phyloP scores from a whole-genome alignment of 2,113 vertebrate genomes.

The Spilogale gracilis region DNA sequence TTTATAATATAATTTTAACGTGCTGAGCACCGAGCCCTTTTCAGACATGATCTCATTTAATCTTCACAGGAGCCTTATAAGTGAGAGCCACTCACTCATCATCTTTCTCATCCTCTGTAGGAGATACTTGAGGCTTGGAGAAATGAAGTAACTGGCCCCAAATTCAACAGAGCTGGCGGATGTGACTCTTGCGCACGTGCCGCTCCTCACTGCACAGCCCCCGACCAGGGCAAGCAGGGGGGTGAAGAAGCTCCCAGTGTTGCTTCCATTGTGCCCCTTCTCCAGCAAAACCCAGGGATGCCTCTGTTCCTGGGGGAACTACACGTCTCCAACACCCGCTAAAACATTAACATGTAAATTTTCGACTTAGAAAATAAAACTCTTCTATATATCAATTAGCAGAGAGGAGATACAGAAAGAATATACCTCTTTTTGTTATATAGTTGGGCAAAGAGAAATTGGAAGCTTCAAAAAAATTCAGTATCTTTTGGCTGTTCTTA shows the following conservation, averaged over 20 bases:
- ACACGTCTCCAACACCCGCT: background rate
- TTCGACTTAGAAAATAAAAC: background rate
- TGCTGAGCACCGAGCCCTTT: no score
- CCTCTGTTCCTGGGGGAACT: background rate
- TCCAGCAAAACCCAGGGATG: no score
- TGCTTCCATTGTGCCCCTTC: background rate
- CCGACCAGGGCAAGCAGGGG: rapidly evolving
- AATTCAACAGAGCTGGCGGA: background rate
- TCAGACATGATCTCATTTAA: background rate
- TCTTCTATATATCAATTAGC: background rate
- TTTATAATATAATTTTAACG: background rate
- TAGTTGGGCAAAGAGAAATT: background rate
- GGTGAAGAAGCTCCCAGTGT: rapidly evolving
- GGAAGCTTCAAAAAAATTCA: background rate
- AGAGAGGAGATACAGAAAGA: background rate
- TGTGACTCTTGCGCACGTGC: rapidly evolving
- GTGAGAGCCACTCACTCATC: background rate
- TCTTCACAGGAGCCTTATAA: background rate
- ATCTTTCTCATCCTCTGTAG: background rate
- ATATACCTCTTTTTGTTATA: background rate
- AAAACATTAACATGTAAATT: background rate
- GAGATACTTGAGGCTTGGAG: background rate
- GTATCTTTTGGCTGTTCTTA: background rate
- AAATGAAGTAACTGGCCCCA: background rate
- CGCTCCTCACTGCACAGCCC: background rate